These are phyloP conservation scores for Chelonoidis abingdonii DNA, from an alignment of 2,113 vertebrate genomes.

Conservation along the genomic window DNA sequence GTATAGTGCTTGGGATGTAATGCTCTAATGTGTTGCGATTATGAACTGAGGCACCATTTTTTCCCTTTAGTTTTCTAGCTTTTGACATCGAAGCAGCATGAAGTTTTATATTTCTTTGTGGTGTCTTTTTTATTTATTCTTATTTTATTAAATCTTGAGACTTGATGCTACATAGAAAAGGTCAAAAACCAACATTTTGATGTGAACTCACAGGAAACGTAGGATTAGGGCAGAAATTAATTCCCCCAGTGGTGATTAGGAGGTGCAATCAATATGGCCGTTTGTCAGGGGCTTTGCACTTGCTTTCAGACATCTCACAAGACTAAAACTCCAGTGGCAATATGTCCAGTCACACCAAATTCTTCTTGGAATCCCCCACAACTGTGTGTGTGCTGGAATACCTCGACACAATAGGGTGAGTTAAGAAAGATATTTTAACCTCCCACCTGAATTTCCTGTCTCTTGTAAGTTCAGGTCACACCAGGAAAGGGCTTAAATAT, in stretches of 20 bases:
- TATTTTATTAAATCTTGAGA: not conserved
- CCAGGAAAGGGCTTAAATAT: not conserved
- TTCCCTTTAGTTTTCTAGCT: not conserved
- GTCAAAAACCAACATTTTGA: not conserved
- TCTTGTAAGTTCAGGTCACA: not conserved
- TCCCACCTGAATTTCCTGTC: not conserved
- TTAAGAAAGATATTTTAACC: not conserved
- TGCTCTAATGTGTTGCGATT: not conserved
- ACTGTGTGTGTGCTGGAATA: not conserved
- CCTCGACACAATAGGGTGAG: not conserved
- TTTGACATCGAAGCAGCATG: not conserved
- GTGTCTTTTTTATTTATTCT: not conserved
- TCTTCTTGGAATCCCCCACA: not conserved
- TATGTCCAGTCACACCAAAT: not conserved
- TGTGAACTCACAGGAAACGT: not conserved
- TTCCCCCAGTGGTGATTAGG: not conserved
- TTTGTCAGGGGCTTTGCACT: not conserved
- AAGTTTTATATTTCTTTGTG: not conserved
- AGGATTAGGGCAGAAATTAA: not conserved
- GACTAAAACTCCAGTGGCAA: not conserved
- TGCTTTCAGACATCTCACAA: not conserved
- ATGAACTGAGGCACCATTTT: not conserved
- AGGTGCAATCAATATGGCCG: not conserved
- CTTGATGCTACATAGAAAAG: not conserved
- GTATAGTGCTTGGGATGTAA: not conserved